Evolutionary conservation across 2,888 invertebrate species (phyloP), one percentile per base, ranked within the genome.

Genomic region (Scotopteryx bipunctaria): DNA sequence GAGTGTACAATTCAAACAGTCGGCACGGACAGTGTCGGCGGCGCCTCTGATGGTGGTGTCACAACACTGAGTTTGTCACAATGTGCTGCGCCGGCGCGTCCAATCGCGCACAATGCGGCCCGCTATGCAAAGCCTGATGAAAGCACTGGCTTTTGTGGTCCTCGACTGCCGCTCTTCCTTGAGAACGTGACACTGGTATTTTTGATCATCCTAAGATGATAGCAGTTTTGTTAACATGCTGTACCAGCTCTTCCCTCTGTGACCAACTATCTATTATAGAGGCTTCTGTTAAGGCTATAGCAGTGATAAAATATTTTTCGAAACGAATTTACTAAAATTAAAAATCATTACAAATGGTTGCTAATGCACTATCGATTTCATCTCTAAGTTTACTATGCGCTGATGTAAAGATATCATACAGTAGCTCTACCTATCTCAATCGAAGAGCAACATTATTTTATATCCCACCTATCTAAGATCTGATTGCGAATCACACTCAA

Each of bases 1-100:
- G 48, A 54, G 48, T 48, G 54, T 54, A 86, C 86, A 89, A 88
- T 82, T 78, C 89, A 89, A 89, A 89, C 86, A 89, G 82, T 77
- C 86, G 86, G 86, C 79, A 72, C 78, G 75, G 84, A 67, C 19
- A 44, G 13, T 85, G 88, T 80, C 86, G 88, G 86, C 80, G 67
- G 86, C 80, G 67, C 74, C 70, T 76, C 70, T 84, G 84, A 79
- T 64, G 78, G 72, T 66, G 71, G 71, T 83, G 85, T 86, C 83
- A 85, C 81, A 86, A 84, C 86, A 86, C 69, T 65, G 62, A 36
- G 35, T 44, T 35, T 44, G 35, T 32, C 32, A 42, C 42, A 46
- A 50, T 43, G 65, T 64, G 69, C 63, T 52, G 52, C 52, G 70
- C 64, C 83, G 79, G 79, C 88, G 86, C 76, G 74, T 74, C 86